These are phyloP conservation scores for Proteles cristata DNA, from an alignment of 2,113 vertebrate genomes.

Conservation along the genomic window DNA sequence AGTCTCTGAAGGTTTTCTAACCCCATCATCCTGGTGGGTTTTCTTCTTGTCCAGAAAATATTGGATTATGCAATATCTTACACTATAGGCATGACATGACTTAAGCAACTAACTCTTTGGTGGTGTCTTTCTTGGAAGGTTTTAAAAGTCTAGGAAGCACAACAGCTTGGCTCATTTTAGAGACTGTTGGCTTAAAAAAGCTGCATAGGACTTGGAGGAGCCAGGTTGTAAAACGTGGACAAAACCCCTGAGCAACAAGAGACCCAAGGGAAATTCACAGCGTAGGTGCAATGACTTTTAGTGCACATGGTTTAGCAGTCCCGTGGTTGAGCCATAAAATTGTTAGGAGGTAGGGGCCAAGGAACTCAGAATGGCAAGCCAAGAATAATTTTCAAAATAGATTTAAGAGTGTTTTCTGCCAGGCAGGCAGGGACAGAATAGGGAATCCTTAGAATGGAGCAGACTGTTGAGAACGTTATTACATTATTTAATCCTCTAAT, in stretches of 20 bases:
- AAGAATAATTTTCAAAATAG: constrained; percentile 28
- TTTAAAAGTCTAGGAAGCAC: constrained; percentile 43
- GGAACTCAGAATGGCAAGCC: neutral
- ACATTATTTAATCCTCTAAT: neutral
- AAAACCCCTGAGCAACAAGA: neutral
- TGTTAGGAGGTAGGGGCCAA: neutral
- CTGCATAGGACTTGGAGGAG: neutral
- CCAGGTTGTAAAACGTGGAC: constrained; percentile 49
- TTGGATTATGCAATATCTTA: neutral
- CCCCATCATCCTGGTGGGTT: neutral
- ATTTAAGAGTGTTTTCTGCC: constrained; percentile 20
- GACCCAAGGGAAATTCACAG: neutral
- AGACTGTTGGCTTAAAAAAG: constrained; percentile 16
- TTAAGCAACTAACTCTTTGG: neutral
- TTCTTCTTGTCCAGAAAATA: neutral
- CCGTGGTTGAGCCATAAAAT: neutral
- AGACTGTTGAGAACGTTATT: constrained; percentile 12
- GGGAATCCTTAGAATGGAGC: neutral
- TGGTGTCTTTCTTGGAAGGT: neutral
- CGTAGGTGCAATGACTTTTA: neutral
- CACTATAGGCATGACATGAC: neutral
- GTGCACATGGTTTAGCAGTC: neutral
- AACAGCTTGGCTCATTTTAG: constrained; percentile 16
- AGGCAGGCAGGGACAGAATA: neutral
- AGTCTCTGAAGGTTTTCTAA: constrained; percentile 8